These are phyloP conservation scores for Eonycteris spelaea DNA, from an alignment of 2,113 vertebrate species.

Conservation along the genomic window DNA sequence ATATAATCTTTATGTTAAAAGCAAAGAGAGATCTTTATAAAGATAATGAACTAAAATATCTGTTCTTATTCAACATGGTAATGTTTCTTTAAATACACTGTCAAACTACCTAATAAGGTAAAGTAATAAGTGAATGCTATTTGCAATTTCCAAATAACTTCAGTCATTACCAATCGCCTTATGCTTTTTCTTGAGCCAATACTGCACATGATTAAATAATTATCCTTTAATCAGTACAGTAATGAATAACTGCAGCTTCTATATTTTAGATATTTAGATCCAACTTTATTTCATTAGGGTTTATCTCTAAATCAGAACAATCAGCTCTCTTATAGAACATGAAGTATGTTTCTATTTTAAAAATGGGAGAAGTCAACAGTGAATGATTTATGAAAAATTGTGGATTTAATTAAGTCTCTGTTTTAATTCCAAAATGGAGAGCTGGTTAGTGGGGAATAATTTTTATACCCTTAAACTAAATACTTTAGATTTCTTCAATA, in stretches of 20 bases:
- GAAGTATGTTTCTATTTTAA: slow-evolving; percentile 83
- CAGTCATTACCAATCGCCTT: slow-evolving; percentile 65
- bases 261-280: slow-evolving; percentile 77
- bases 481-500: slow-evolving; percentile 58
- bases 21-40: slow-evolving; percentile 57
- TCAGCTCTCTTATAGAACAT: slow-evolving; percentile 80
- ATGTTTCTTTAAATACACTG: slow-evolving; percentile 59
- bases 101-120: slow-evolving; percentile 66
- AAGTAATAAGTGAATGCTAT: slow-evolving; percentile 69
- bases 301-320: slow-evolving; percentile 84
- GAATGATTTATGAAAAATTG: slow-evolving; percentile 78
- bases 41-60: slow-evolving; percentile 64
- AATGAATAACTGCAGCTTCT: slow-evolving; percentile 75
- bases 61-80: slow-evolving; percentile 72
- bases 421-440: slow-evolving; percentile 60
- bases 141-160: slow-evolving; percentile 73
- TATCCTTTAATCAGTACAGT: slow-evolving; percentile 75
- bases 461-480: slow-evolving; percentile 51
- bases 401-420: slow-evolving; percentile 73
- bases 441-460: slow-evolving; percentile 57
- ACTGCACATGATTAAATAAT: slow-evolving; percentile 70
- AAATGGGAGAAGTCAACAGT: slow-evolving; percentile 75
- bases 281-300: slow-evolving; percentile 83
- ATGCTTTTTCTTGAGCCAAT: slow-evolving; percentile 67
- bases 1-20: slow-evolving; percentile 58